phyloP scores from a whole-genome alignment of 2,888 invertebrate genomes.

The Aspidapion aeneum region DNA sequence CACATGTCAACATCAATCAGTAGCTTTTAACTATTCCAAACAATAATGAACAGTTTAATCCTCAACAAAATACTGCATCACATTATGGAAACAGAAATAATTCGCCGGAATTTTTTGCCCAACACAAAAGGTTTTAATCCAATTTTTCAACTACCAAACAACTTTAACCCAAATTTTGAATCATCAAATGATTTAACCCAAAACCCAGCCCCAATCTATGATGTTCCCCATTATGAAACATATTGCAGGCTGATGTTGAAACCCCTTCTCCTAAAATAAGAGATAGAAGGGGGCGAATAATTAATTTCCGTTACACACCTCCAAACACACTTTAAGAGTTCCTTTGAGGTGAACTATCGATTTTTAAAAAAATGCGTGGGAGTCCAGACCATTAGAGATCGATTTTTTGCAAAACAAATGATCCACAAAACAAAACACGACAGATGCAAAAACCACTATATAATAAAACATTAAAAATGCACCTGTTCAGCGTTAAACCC shows the following conservation, averaged over 20 bases:
- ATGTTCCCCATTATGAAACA: no score
- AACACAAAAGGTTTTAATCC: not conserved
- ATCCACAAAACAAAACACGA: no score
- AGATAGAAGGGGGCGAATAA: not conserved
- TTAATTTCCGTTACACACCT: not conserved
- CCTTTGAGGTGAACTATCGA: not conserved
- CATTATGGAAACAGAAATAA: not conserved
- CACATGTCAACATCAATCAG: not conserved
- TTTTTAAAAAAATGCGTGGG: not conserved
- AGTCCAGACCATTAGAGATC: not conserved
- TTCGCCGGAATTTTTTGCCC: not conserved
- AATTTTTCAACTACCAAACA: not conserved
- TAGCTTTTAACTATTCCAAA: not conserved
- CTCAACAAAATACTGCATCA: not conserved
- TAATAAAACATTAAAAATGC: slow-evolving; percentile 32
- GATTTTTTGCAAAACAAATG: not conserved
- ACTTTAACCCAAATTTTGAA: not conserved
- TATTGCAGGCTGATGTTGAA: no score
- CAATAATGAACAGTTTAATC: not conserved
- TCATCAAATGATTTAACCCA: not conserved
- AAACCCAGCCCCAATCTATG: no score
- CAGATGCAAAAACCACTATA: slow-evolving; percentile 14
- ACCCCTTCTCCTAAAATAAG: no score
- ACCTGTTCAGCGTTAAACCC: slow-evolving; percentile 30
- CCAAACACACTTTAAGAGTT: not conserved